Evolutionary conservation across 2,113 vertebrate genomes (phyloP).

Genomic region (Rhinopithecus roxellana): DNA sequence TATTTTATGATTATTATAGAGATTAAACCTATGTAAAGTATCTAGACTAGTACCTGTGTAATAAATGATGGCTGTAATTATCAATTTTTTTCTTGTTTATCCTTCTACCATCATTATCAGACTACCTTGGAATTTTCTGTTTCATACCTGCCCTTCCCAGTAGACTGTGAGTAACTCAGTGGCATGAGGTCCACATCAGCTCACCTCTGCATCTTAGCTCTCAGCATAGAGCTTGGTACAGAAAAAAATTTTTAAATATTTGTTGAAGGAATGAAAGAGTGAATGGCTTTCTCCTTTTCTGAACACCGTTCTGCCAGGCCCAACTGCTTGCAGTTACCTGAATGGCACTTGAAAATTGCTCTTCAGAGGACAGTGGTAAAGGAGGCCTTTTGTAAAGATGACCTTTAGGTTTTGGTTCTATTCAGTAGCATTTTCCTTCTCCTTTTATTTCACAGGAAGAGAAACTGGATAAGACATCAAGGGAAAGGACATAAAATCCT

Average conservation of each 20-base stretch:
- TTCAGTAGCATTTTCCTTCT: neutral
- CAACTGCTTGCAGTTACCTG: neutral
- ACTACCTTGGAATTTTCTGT: neutral
- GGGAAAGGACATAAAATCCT: slow-evolving; percentile 19
- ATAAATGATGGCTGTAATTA: neutral
- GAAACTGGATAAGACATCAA: slow-evolving; percentile 31
- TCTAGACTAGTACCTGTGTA: neutral
- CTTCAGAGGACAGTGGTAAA: neutral
- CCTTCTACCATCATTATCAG: neutral
- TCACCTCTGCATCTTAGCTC: neutral
- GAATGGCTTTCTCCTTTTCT: neutral
- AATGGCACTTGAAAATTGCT: neutral
- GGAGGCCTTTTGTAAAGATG: neutral
- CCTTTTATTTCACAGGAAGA: slow-evolving; percentile 17
- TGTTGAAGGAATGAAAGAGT: neutral
- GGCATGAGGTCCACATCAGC: neutral
- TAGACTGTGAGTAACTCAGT: neutral
- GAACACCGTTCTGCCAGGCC: neutral
- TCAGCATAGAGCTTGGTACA: neutral
- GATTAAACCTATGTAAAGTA: neutral
- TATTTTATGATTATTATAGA: neutral
- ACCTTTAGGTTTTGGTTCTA: neutral
- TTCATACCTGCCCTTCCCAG: neutral
- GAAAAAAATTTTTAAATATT: neutral
- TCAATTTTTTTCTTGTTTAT: neutral